A percentile compares a stretch with the other conserved stretches of the same genome.
phyloP scores from a whole-genome alignment of 1,140 invertebrate species.

The Geopemphigus sp. region DNA sequence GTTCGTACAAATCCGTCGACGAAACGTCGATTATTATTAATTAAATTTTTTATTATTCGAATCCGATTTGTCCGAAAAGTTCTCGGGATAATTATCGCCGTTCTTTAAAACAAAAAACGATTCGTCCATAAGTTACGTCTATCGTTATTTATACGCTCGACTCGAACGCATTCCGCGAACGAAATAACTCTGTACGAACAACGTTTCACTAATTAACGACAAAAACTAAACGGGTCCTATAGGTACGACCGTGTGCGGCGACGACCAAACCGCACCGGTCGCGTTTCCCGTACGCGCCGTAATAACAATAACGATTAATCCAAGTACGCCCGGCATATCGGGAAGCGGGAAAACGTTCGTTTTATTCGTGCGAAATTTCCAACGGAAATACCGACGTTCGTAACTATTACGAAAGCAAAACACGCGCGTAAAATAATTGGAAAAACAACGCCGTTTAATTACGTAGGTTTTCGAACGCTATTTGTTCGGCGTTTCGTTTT shows the following conservation, averaged over 20 bases:
- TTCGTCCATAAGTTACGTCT: neutral
- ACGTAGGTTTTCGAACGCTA: no score
- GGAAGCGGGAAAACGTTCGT: conserved; percentile 4
- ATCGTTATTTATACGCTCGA: neutral
- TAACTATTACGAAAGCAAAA: no score
- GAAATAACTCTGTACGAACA: neutral
- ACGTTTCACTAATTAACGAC: neutral
- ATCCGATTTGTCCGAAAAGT: neutral
- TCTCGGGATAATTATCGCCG: neutral
- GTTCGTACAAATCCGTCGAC: neutral
- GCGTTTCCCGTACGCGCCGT: neutral
- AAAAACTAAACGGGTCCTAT: neutral
- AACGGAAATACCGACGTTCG: no score
- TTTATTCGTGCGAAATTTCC: neutral
- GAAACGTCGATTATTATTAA: neutral
- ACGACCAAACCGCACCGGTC: conserved; percentile 10
- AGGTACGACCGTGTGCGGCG: neutral
- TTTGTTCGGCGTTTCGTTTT: no score
- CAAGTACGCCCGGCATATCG: neutral
- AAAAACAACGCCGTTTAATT: no score
- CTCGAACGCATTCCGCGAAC: neutral
- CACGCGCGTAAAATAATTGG: no score
- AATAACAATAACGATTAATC: conserved; percentile 25
- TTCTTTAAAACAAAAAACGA: neutral
- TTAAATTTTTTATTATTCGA: no score